phyloP scores from a whole-genome alignment of 1,140 invertebrate genomes.

The Drosophila repleta region DNA sequence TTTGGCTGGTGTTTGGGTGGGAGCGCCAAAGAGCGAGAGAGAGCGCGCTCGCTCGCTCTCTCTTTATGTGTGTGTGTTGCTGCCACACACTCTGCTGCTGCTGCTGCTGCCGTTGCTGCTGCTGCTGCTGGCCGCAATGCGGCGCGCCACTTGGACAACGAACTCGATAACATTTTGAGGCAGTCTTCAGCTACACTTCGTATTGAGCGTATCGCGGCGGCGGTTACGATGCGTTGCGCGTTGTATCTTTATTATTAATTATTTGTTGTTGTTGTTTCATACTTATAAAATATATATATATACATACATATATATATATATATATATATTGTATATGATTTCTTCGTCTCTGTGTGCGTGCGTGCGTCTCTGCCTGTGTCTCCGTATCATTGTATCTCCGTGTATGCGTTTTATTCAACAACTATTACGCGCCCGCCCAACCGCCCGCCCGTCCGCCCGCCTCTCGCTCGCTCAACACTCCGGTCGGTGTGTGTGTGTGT shows the following conservation, averaged over 20 bases:
- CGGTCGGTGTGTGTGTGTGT: slow-evolving; percentile 23
- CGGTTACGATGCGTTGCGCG: slow-evolving; percentile 83
- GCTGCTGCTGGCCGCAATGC: slow-evolving; percentile 71
- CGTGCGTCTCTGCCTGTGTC: no score
- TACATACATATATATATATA: no score
- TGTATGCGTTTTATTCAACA: slow-evolving; percentile 35
- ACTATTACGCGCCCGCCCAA: slow-evolving; percentile 28
- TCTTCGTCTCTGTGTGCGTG: slow-evolving; percentile 41
- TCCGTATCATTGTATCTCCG: slow-evolving; percentile 44
- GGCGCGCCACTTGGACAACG: slow-evolving; percentile 76
- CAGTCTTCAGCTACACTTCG: slow-evolving; percentile 84
- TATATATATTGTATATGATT: slow-evolving; percentile 34
- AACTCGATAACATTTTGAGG: slow-evolving; percentile 84
- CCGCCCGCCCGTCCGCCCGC: no score
- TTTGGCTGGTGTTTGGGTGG: slow-evolving; percentile 16
- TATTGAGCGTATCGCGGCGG: slow-evolving; percentile 83
- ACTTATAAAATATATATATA: no score
- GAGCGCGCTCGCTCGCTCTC: neutral
- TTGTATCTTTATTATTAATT: slow-evolving; percentile 83
- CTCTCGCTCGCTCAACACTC: slow-evolving; percentile 10
- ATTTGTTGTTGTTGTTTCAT: slow-evolving; percentile 80
- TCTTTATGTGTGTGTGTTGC: slow-evolving; percentile 30
- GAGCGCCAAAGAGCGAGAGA: no score
- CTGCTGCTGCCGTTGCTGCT: no score
- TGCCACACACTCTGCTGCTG: slow-evolving; percentile 50